Evolutionary conservation across 23 tunicate species (phyloP).

Genomic region (Styela clava): DNA sequence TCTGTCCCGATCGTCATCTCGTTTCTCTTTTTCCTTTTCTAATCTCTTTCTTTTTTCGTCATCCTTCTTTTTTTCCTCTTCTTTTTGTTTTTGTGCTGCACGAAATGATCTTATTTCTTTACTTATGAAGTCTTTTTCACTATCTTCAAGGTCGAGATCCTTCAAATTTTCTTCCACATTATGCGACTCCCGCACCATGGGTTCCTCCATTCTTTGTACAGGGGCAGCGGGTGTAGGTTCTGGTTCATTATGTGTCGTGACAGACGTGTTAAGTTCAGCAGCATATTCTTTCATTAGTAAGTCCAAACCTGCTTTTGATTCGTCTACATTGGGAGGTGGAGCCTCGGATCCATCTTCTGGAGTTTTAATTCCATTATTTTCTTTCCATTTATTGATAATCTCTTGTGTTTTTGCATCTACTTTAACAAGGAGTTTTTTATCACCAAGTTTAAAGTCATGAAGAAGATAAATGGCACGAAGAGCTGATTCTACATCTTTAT

Average conservation of each 20-base stretch:
- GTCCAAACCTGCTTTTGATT: slow-evolving; percentile 36
- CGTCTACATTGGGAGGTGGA: slow-evolving; percentile 45
- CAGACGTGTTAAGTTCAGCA: slow-evolving; percentile 49
- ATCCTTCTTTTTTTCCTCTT: slow-evolving; percentile 26
- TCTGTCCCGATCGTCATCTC: slow-evolving; percentile 16
- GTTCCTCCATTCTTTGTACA: slow-evolving; percentile 35
- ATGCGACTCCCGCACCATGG: slow-evolving; percentile 72
- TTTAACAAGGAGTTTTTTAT: slow-evolving; percentile 86
- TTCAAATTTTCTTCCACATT: slow-evolving; percentile 76
- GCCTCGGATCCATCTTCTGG: slow-evolving; percentile 22
- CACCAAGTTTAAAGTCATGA: slow-evolving; percentile 66
- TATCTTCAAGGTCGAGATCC: slow-evolving; percentile 72
- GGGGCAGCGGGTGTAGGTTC: slow-evolving; percentile 21
- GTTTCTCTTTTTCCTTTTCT: slow-evolving; percentile 4
- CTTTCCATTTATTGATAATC: slow-evolving; percentile 94
- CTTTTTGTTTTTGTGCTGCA: slow-evolving; percentile 60
- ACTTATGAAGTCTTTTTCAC: slow-evolving; percentile 74
- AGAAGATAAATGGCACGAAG: slow-evolving; percentile 84
- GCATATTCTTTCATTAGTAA: slow-evolving; percentile 58
- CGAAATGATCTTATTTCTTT: slow-evolving; percentile 90
- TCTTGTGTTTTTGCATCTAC: slow-evolving; percentile 96
- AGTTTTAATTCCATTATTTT: slow-evolving; percentile 48
- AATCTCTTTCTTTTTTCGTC: slow-evolving; percentile 31
- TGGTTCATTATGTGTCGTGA: slow-evolving; percentile 13
- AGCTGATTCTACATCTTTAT: slow-evolving; percentile 90